A percentile compares a stretch with the other conserved stretches of the same genome.
These are phyloP conservation scores for Parotia lawesii DNA, from an alignment of 2,113 vertebrate species.

Conservation along the genomic window DNA sequence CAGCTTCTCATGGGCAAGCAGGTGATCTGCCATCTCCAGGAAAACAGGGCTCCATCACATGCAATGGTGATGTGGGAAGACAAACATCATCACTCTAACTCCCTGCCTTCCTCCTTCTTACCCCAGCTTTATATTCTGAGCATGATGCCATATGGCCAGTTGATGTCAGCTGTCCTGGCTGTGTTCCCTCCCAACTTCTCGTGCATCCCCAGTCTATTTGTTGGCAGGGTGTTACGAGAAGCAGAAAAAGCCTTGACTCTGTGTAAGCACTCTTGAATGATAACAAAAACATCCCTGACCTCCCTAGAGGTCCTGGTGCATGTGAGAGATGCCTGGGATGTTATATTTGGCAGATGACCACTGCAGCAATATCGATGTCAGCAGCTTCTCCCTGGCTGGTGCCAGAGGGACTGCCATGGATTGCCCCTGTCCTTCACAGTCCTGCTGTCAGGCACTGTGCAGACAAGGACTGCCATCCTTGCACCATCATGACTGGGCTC, in stretches of 20 bases:
- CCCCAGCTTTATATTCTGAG: neutral
- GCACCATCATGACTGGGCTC: neutral
- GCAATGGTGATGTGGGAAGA: neutral
- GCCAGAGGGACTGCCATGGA: neutral
- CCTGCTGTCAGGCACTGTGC: neutral
- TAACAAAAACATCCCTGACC: neutral
- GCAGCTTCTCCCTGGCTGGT: neutral
- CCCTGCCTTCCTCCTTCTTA: neutral
- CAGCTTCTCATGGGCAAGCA: neutral
- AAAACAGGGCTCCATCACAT: neutral
- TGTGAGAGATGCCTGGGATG: neutral
- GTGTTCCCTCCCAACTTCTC: no score
- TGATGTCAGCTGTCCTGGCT: neutral
- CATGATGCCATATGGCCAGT: neutral
- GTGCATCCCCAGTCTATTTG: neutral
- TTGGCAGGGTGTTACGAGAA: neutral
- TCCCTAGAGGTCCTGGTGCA: neutral
- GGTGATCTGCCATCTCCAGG: neutral
- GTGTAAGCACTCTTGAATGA: neutral
- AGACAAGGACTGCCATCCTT: neutral
- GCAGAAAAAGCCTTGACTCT: neutral
- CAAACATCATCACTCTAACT: neutral
- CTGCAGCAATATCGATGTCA: fast-evolving
- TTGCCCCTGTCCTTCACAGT: neutral
- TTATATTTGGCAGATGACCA: neutral